Percentiles rank a stretch among this genome's conserved stretches.
Evolutionary conservation across 2,113 vertebrate genomes (phyloP).

Genomic region (Hippocampus guttulatus): DNA sequence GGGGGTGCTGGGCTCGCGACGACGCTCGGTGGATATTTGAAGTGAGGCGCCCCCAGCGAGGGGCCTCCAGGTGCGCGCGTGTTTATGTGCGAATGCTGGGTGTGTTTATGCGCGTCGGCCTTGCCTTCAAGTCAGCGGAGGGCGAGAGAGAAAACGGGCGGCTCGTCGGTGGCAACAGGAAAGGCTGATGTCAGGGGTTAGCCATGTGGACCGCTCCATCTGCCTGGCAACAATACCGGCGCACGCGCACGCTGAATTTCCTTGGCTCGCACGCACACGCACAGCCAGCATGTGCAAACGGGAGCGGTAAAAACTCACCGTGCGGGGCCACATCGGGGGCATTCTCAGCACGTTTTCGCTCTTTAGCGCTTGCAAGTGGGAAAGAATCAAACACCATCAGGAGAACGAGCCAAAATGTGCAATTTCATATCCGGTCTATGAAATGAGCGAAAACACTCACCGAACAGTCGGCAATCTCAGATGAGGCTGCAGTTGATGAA

Average conservation of each 20-base stretch:
- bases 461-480: no score
- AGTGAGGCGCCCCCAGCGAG: slow-evolving; percentile 22
- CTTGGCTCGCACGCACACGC: not conserved
- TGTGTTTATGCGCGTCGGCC: slow-evolving; percentile 7
- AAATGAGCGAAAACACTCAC: no score
- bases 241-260: not conserved
- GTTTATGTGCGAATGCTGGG: not conserved
- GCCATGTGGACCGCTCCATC: slow-evolving; percentile 60
- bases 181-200: slow-evolving; percentile 70
- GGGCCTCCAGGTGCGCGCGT: slow-evolving; percentile 25
- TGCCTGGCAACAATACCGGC: slow-evolving; percentile 67
- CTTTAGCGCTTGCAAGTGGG: no score
- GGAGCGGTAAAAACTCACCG: slow-evolving; percentile 28
- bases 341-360: no score
- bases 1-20: slow-evolving; percentile 6
- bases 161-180: slow-evolving; percentile 35
- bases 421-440: no score
- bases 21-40: slow-evolving; percentile 30
- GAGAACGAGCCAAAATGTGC: no score
- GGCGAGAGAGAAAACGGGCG: slow-evolving; percentile 30
- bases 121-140: slow-evolving; percentile 54
- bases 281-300: slow-evolving; percentile 37
- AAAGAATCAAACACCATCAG: no score
- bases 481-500: no score
- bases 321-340: not conserved